These are phyloP conservation scores for Uropetala carovei DNA, from an alignment of 2,888 invertebrate species.

Conservation along the genomic window DNA sequence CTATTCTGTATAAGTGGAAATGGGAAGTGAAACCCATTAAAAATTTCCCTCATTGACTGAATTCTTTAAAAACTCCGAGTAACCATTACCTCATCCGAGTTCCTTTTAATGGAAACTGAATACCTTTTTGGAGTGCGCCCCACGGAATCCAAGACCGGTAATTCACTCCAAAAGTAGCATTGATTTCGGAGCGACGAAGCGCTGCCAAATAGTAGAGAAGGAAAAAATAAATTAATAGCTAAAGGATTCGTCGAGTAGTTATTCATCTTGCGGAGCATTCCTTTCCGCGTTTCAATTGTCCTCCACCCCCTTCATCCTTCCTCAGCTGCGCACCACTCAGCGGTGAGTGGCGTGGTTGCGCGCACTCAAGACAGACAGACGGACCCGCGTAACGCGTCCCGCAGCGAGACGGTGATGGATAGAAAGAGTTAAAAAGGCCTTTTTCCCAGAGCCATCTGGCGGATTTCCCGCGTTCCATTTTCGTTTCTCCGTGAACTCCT, in stretches of 20 bases:
- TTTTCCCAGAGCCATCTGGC: conserved; percentile 34
- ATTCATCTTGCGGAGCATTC: not conserved
- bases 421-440: conserved; percentile 33
- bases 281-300: conserved; percentile 25
- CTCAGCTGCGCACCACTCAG: not conserved
- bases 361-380: conserved; percentile 19
- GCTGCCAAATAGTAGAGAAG: not conserved
- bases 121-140: too few species aligned
- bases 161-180: too few species aligned
- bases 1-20: too few species aligned
- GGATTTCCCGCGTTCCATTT: conserved; percentile 53
- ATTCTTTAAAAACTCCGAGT: too few species aligned
- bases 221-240: not conserved
- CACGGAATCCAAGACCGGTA: too few species aligned
- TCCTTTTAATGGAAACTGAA: too few species aligned
- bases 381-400: not conserved
- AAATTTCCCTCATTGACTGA: too few species aligned
- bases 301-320: not conserved
- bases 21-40: too few species aligned
- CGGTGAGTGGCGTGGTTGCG: not conserved
- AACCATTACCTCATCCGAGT: too few species aligned
- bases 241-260: not conserved
- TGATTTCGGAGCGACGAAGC: not conserved
- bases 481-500: not conserved
- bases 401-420: conserved; percentile 17